Conservation (phyloP, 2,797 vertebrate genomes). For the Gephyroberyx darwinii region DNA sequence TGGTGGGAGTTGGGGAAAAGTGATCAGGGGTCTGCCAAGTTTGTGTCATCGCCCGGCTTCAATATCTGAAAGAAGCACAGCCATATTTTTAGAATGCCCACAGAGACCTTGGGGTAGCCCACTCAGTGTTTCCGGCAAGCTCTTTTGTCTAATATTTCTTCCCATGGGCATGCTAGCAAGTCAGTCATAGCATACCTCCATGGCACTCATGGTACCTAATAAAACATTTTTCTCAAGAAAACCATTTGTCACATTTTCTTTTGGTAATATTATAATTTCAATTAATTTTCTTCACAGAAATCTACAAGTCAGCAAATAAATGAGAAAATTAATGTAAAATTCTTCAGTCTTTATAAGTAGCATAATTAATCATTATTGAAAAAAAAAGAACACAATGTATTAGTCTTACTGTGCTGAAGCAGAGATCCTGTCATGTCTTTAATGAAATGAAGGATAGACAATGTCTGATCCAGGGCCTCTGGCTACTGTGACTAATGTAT, state of each 20-base stretch:
- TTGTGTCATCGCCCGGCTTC: slow-evolving; percentile 76
- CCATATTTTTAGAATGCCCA: slow-evolving; percentile 76
- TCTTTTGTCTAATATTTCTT: slow-evolving; percentile 77
- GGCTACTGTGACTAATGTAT: slow-evolving; percentile 25
- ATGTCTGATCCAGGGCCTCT: slow-evolving; percentile 11
- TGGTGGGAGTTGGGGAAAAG: slow-evolving; percentile 54
- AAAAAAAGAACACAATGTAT: background rate
- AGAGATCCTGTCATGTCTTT: background rate
- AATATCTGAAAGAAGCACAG: slow-evolving; percentile 72
- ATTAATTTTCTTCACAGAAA: background rate
- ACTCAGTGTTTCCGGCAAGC: slow-evolving; percentile 64
- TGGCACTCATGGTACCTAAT: slow-evolving; percentile 23
- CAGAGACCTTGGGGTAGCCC: slow-evolving; percentile 62
- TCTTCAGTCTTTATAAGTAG: background rate
- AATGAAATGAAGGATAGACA: slow-evolving; percentile 8
- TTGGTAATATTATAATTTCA: background rate
- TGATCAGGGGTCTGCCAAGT: slow-evolving; percentile 72
- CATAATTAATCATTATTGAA: slow-evolving; percentile 1
- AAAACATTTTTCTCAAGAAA: slow-evolving; percentile 16
- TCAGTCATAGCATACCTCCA: slow-evolving; percentile 71
- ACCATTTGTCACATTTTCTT: background rate
- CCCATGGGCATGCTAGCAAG: slow-evolving; percentile 69
- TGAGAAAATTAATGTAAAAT: background rate
- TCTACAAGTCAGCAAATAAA: background rate
- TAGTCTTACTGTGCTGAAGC: background rate